Conservation (phyloP, 2,113 vertebrate species). For the Zootoca vivipara region DNA sequence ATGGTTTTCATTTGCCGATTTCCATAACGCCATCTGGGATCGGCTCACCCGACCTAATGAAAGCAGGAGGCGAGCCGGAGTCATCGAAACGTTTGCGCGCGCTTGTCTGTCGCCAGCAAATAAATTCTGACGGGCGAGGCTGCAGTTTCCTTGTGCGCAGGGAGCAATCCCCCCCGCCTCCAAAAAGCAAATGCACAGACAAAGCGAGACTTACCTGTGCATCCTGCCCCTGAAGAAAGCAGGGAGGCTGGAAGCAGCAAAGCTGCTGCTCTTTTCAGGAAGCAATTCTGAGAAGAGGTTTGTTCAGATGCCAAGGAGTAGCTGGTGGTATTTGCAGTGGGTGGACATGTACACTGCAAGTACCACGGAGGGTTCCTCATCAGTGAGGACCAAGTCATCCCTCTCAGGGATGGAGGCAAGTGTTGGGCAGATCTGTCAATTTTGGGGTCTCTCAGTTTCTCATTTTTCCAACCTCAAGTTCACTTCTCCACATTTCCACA, state of each 20-base stretch:
- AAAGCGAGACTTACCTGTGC: neutral
- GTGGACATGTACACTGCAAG: neutral
- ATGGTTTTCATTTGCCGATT: slow-evolving; percentile 88
- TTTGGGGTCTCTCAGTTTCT: no score
- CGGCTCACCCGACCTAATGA: slow-evolving; percentile 77
- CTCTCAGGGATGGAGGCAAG: no score
- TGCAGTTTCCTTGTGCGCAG: slow-evolving; percentile 68
- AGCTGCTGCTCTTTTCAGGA: neutral
- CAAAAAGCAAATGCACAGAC: neutral
- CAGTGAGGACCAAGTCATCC: no score
- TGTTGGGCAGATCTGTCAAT: no score
- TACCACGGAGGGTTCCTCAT: no score
- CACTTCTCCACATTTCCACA: no score
- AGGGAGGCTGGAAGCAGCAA: neutral
- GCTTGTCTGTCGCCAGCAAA: slow-evolving; percentile 79
- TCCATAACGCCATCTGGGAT: slow-evolving; percentile 84
- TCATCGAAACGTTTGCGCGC: slow-evolving; percentile 75
- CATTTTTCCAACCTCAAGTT: no score
- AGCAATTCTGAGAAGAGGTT: neutral
- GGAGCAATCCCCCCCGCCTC: slow-evolving; percentile 39
- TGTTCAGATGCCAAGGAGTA: neutral
- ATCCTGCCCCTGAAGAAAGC: neutral
- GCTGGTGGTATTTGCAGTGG: neutral
- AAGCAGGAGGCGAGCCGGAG: slow-evolving; percentile 79
- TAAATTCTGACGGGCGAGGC: slow-evolving; percentile 74